Base-by-base conservation (phyloP, 2,888 invertebrate genomes). In the Gibbula magus region DNA sequence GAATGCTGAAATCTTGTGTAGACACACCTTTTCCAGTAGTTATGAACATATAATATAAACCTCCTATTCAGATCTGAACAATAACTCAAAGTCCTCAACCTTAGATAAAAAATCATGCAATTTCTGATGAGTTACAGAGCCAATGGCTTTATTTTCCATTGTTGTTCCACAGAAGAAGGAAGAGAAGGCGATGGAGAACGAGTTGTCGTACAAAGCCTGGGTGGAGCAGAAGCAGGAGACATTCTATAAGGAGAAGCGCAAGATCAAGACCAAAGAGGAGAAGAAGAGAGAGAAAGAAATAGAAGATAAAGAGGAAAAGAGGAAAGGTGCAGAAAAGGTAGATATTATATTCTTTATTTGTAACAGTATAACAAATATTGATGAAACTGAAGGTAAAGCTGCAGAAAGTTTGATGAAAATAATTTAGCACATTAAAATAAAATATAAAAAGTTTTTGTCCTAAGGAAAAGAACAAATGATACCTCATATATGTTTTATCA, bases 151-250 rank as follows among this genome's bases (percentile, higher is more conserved):
- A n/a, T n/a, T n/a, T n/a, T n/a, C n/a, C n/a, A 45, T 52, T 45
- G 32, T 22, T 78, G 20, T 79, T 73, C 67, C 13, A 0, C 52
- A 90, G 90, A 88, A 85, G 25, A 81, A 86, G 76, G 74, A 85
- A 79, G 86, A 89, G 51, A 90, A 90, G 78, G 51, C 70, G 20
- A 74, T 82, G 20, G 89, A 89, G 74, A 86, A 87, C 35, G 81
- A 86, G 73, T 79, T 84, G 18, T 88, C 91, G 4, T 91, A 86
- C 70, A 85, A 84, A 67, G 85, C 88, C 0, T 90, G 90, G 90
- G 84, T 84, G 83, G 88, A 89, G 76, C 80, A 86, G 53, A 89
- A 89, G 83, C 84, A 86, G 61, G 85, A 85, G 73, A 79, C 79
- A n/a, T 81, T 86, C 51, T 80, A 83, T 10, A 82, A 85, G 66